A percentile compares a stretch with the other conserved stretches of the same genome.
phyloP scores from a whole-genome alignment of 2,113 vertebrate species.

The Saccopteryx bilineata region DNA sequence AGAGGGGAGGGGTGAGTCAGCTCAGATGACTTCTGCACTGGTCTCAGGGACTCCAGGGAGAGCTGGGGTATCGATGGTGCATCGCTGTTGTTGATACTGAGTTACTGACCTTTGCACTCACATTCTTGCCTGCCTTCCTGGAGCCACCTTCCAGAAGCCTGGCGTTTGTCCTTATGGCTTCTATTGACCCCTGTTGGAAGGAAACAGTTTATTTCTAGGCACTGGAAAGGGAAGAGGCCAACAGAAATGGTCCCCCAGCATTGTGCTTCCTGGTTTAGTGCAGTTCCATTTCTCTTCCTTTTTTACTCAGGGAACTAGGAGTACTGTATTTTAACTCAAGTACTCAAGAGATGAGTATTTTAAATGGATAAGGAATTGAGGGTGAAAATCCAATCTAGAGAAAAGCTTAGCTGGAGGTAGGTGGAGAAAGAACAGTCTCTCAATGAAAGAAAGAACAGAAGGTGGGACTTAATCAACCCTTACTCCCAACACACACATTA shows the following conservation, averaged over 20 bases:
- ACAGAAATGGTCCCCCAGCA: neutral
- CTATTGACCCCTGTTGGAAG: slow-evolving; percentile 69
- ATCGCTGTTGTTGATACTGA: neutral
- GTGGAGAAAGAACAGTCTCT: slow-evolving; percentile 55
- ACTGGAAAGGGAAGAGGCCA: neutral
- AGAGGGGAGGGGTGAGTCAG: neutral
- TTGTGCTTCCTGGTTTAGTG: neutral
- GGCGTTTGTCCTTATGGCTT: slow-evolving; percentile 45
- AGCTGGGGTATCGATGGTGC: neutral
- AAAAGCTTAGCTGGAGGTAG: slow-evolving; percentile 16
- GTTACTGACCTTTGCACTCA: slow-evolving; percentile 76
- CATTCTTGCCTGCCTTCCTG: slow-evolving; percentile 45
- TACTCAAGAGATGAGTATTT: slow-evolving; percentile 42
- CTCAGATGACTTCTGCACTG: neutral
- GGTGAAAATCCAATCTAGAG: slow-evolving; percentile 7
- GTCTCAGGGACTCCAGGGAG: neutral
- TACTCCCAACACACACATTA: neutral
- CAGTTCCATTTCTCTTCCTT: neutral
- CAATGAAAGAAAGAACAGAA: slow-evolving; percentile 22
- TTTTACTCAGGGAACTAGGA: neutral
- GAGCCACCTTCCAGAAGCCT: slow-evolving; percentile 51
- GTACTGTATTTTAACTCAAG: slow-evolving; percentile 48
- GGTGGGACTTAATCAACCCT: neutral
- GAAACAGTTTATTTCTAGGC: slow-evolving; percentile 19
- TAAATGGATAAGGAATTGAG: slow-evolving; percentile 36